These are phyloP conservation scores for Geothlypis trichas DNA, from an alignment of 2,113 vertebrate genomes.

Conservation along the genomic window DNA sequence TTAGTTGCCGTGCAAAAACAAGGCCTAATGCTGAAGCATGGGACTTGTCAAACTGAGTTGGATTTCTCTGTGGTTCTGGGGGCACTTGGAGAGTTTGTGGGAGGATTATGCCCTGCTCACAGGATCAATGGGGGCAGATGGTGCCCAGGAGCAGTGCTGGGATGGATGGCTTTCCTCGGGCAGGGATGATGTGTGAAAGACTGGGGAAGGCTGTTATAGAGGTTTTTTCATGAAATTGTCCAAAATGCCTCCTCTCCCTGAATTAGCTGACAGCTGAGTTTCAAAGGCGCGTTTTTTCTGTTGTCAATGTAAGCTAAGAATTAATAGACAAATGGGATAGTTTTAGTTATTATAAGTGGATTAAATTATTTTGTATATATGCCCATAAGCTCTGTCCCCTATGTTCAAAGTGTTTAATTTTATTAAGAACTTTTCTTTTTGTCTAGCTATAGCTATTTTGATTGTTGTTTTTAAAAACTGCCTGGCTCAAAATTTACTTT, in stretches of 20 bases:
- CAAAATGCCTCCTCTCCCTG: not conserved
- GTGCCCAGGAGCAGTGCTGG: not conserved
- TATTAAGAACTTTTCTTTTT: conserved; percentile 10
- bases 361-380: conserved; percentile 25
- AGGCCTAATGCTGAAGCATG: not conserved
- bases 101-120: not conserved
- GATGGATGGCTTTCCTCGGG: conserved; percentile 2
- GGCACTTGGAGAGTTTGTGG: not conserved
- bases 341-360: conserved; percentile 29
- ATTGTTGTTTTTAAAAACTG: conserved; percentile 7
- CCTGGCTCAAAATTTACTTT: not conserved
- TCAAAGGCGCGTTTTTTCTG: not conserved
- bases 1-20: not conserved
- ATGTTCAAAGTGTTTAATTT: conserved; percentile 16
- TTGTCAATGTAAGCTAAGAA: not conserved
- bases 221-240: not conserved
- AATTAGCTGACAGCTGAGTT: not conserved
- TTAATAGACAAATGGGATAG: not conserved
- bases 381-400: not conserved
- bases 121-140: not conserved
- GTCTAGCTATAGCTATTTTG: not conserved
- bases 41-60: conserved; percentile 2
- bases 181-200: not conserved
- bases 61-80: not conserved
- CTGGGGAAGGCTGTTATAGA: not conserved